phyloP scores from a whole-genome alignment of 2,113 vertebrate genomes.

The Heterotilapia buettikoferi region DNA sequence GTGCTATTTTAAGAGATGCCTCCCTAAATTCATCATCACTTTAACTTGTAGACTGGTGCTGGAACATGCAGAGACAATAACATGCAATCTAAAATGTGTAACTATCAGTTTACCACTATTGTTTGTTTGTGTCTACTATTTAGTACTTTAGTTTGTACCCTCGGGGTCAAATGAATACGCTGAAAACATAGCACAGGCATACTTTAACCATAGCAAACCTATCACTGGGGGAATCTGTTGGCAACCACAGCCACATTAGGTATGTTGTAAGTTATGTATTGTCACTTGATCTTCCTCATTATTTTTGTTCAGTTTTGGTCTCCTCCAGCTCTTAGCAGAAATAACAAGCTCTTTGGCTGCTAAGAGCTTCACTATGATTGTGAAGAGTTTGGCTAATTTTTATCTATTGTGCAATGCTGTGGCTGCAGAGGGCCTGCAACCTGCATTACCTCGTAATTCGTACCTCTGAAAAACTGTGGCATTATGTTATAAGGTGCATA shows the following conservation, averaged over 20 bases:
- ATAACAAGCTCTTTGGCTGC: not conserved
- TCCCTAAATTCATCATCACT: not conserved
- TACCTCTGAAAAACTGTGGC: not conserved
- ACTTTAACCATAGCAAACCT: not conserved
- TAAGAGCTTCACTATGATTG: not conserved
- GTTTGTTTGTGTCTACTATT: not conserved
- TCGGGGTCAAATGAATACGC: not conserved
- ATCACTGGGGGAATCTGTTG: not conserved
- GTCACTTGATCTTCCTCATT: rapidly evolving
- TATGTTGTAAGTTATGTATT: not conserved
- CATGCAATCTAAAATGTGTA: not conserved
- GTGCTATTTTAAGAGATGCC: constrained; percentile 2
- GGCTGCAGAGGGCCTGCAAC: not conserved
- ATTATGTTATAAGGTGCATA: not conserved
- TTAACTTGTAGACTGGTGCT: not conserved
- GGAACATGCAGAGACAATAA: not conserved
- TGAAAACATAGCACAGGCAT: not conserved
- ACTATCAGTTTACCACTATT: not conserved
- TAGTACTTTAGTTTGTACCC: not conserved
- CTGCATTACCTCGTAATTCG: not conserved
- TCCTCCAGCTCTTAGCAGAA: not conserved
- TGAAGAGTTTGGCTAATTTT: not conserved
- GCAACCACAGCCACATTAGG: not conserved
- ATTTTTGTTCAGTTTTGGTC: not conserved
- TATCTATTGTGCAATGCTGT: not conserved